Conservation (phyloP, 1,140 invertebrate genomes). For the Drosophila saltans region DNA sequence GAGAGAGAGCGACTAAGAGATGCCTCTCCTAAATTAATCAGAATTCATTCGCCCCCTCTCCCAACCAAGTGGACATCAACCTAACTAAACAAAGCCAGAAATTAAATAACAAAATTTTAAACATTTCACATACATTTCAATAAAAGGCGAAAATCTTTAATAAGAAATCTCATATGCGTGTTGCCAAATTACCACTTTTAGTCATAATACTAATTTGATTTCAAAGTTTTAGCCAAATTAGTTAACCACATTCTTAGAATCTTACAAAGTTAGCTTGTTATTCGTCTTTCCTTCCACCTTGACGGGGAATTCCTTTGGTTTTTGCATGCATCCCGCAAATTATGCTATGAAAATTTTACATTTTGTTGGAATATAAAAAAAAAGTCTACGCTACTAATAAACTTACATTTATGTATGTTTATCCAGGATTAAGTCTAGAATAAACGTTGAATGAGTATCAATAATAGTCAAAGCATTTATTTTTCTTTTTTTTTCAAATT, state of each 20-base stretch:
- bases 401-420: too few species aligned
- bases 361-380: conserved; percentile 6
- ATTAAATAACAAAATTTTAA: too few species aligned
- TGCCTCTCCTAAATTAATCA: conserved; percentile 11
- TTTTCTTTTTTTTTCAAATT: too few species aligned
- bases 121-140: too few species aligned
- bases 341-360: conserved; percentile 50
- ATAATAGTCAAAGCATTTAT: too few species aligned
- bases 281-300: background rate
- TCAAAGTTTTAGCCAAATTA: background rate
- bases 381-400: too few species aligned
- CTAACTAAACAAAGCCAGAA: conserved; percentile 6
- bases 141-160: too few species aligned
- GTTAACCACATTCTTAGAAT: background rate
- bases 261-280: background rate
- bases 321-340: conserved; percentile 66
- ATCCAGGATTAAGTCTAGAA: too few species aligned
- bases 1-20: conserved; percentile 4
- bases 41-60: background rate
- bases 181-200: too few species aligned
- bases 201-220: background rate
- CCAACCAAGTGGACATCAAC: background rate
- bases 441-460: too few species aligned
- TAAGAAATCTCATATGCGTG: too few species aligned
- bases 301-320: background rate